Evolutionary conservation across 2,888 invertebrate species (phyloP), one percentile per base, ranked within the genome.

Genomic region (Hipparchia semele): DNA sequence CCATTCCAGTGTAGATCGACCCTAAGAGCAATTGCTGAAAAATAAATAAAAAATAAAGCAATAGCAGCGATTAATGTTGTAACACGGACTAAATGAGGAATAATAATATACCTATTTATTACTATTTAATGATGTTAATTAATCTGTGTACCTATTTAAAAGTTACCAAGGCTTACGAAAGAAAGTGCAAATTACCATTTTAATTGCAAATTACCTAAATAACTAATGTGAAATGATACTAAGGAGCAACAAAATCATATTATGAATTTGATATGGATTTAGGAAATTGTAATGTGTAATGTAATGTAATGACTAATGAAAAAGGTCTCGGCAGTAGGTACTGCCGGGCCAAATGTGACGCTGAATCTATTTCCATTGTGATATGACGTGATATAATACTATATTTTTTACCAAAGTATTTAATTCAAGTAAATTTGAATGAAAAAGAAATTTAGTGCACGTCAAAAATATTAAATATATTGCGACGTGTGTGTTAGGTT

Each of bases 341-440:
- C 5, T 39, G 60, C 71, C 53, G 39, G 60, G 72, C 73, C 74
- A 71, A 71, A 65, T 62, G 54, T 78, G 78, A 78, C 72, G 74
- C 68, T 6, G 46, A 68, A 71, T 73, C 69, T 77, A 74, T 76
- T 77, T 73, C 68, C 51, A 71, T 70, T 71, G 67, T 73, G 70
- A 76, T 76, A 75, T 73, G 66, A 72, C 71, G 71, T 74, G 73
- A 73, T 49, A 46, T 46, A 49, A 39, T 39, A 39, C 5, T 74
- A 72, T 74, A 60, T 60, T 66, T 60, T 60, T 67, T 61, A 60
- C 49, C 9, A 53, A 67, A 64, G 64, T 61, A 66, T 62, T 71
- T 71, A 46, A 23, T 67, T 60, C 51, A 53, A 60, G 13, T 13
- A 13, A 23, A 56, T 65, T 58, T 56, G 64, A 64, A 49, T n/a